Base-by-base conservation (phyloP, 2,113 vertebrate genomes). In the Kryptolebias marmoratus region DNA sequence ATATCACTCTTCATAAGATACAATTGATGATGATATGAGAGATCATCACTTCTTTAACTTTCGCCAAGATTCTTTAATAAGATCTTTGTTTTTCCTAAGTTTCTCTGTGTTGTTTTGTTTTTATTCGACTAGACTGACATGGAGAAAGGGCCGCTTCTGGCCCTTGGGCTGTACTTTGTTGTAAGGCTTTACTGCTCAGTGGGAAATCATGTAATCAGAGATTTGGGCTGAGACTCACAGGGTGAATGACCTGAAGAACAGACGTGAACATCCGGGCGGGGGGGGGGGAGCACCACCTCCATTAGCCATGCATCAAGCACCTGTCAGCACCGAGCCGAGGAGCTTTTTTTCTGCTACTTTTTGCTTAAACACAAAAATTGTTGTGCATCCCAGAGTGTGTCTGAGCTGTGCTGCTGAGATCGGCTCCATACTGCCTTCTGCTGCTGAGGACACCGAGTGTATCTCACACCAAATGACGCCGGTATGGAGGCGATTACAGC, bases 331-430 rank as follows among this genome's bases (percentile, higher is more conserved):
- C 7, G 36, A 36, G 7, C 36, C 36, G 36, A 36, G 36, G 7
- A 36, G 36, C 67, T 73, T 7, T 79, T 59, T 42, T 59, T 42
- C 52, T 74, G 28, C 48, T 69, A 61, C 73, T 16, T 79, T 60
- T 68, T 82, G 48, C 60, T 77, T 67, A 31, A 52, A 66, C 7
- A 31, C 14, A 22, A 27, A 66, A 22, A 22, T 22, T 80, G 55
- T 61, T 77, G 45, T 66, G 81, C 64, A 62, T 52, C 39, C 57
- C 70, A 22, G 22, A 22, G 22, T 7, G 50, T 14, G 57, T 82
- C 65, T 52, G 73, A 58, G 63, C 49, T 49, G 28, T 42, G 61
- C 70, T 28, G 82, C 77, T 79, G 77, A 74, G 79, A 70, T 83
- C 75, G 50, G 64, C 71, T 81, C 70, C 75, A 55, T 22, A 27